A percentile compares a stretch with the other conserved stretches of the same genome.
Evolutionary conservation across 2,888 invertebrate genomes (phyloP).

Genomic region (Phaedon cochleariae): DNA sequence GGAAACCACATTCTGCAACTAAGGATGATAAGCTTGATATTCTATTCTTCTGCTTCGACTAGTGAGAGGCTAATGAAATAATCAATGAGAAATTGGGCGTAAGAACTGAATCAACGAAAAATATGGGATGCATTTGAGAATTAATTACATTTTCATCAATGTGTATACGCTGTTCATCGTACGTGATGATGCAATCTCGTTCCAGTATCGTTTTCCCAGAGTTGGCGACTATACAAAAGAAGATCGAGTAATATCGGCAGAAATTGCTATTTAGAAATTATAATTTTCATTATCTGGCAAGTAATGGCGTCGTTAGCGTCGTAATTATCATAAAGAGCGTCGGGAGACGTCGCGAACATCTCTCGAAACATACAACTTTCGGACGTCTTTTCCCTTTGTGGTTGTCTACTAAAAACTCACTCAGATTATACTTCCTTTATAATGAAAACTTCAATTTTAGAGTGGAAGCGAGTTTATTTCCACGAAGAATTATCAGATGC

Average conservation of each 20-base stretch:
- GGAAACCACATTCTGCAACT: too few relatives aligned
- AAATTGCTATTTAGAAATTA: conserved; percentile 50
- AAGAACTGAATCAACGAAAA: conserved; percentile 5
- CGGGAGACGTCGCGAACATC: conserved; percentile 30
- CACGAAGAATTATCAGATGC: conserved; percentile 1
- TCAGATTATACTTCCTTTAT: conserved; percentile 42
- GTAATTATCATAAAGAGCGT: conserved; percentile 53
- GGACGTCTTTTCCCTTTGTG: conserved; percentile 42
- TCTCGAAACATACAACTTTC: conserved; percentile 41
- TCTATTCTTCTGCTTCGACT: too few relatives aligned
- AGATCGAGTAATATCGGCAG: conserved; percentile 39
- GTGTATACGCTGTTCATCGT: conserved; percentile 20
- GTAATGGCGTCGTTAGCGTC: conserved; percentile 56
- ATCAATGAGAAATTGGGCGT: too few relatives aligned
- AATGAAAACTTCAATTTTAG: conserved; percentile 46
- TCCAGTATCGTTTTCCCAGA: conserved; percentile 35
- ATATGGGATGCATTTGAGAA: conserved; percentile 19
- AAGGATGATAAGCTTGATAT: too few relatives aligned
- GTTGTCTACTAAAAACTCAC: conserved; percentile 36
- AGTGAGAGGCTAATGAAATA: too few relatives aligned
- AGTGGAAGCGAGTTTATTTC: conserved; percentile 36
- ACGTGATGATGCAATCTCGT: conserved; percentile 25
- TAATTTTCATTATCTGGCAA: conserved; percentile 57
- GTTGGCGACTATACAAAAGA: conserved; percentile 38
- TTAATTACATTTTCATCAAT: conserved; percentile 24